Base-by-base conservation (phyloP, 2,113 vertebrate species). In the Corvus hawaiiensis region DNA sequence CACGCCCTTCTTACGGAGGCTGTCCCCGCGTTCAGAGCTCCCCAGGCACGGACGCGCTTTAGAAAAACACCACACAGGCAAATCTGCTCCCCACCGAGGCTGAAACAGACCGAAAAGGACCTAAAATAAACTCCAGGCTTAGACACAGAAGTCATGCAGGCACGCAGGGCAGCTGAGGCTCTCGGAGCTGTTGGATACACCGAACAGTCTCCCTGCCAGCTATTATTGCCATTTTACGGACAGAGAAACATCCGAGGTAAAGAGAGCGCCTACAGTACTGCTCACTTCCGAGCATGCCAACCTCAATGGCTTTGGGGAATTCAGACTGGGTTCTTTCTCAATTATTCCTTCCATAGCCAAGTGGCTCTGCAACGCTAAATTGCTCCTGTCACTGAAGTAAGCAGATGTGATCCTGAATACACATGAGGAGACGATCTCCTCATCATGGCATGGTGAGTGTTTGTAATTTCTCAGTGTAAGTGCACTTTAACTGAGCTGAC, bases 321-420 rank as follows among this genome's bases (percentile, higher is more conserved):
- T 82, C 91, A 75, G 64, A 32, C 84, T 24, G 28, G 71, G 20
- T 58, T 54, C 87, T 26, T 58, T 46, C 93, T 87, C 89, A 82
- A 39, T 96, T 95, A 92, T 89, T 95, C 27, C 78, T 58, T 76
- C 73, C 41, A 14, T 37, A 93, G 87, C 83, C 78, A 90, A 92
- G 81, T 63, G 69, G 67, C 72, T 95, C 87, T 54, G 88, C 73
- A 62, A 63, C 0, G 8, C 73, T 83, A 54, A 95, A 94, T 92
- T 79, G 91, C 89, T 93, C 62, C 74, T 77, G 80, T 62, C 84
- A 68, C 54, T 32, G 69, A 87, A 89, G 61, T 55, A 92, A 84
- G 89, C 87, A 92, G 93, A 81, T 90, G 74, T 82, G 75, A 91
- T 84, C 35, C 69, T 59, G 75, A 94, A 94, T 79, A 79, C 87